phyloP scores from a whole-genome alignment of 2,113 vertebrate genomes.

The Brienomyrus longianalis region DNA sequence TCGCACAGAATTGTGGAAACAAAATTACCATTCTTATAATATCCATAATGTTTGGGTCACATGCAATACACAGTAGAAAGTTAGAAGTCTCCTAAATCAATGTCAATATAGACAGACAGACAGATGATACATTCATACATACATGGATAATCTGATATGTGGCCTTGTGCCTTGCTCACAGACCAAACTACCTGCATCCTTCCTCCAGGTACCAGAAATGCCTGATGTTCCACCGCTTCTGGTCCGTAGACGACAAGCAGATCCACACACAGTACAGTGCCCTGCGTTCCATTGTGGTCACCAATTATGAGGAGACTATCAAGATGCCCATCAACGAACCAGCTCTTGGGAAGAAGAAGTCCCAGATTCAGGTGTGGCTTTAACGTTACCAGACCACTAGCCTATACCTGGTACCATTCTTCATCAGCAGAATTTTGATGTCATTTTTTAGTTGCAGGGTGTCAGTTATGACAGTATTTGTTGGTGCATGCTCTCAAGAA shows the following conservation, averaged over 20 bases:
- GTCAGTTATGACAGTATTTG: neutral
- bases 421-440: neutral
- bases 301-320: conserved; percentile 75
- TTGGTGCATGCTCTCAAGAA: neutral
- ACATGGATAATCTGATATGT: neutral
- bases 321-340: conserved; percentile 80
- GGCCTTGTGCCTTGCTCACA: neutral
- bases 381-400: neutral
- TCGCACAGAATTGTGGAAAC: neutral
- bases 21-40: neutral
- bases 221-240: conserved; percentile 73
- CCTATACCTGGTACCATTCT: neutral
- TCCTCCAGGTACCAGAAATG: conserved; percentile 68
- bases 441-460: neutral
- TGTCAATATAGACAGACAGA: neutral
- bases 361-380: conserved; percentile 67
- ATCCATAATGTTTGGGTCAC: neutral
- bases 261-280: conserved; percentile 71
- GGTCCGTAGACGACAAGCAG: conserved; percentile 76
- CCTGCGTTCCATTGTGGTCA: conserved; percentile 69
- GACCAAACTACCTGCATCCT: neutral
- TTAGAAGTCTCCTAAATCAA: neutral
- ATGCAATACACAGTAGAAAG: neutral
- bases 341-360: conserved; percentile 61
- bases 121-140: neutral